A percentile compares a stretch with the other conserved stretches of the same genome.
Evolutionary conservation across 2,888 invertebrate genomes (phyloP).

Genomic region (Nebria brevicollis): DNA sequence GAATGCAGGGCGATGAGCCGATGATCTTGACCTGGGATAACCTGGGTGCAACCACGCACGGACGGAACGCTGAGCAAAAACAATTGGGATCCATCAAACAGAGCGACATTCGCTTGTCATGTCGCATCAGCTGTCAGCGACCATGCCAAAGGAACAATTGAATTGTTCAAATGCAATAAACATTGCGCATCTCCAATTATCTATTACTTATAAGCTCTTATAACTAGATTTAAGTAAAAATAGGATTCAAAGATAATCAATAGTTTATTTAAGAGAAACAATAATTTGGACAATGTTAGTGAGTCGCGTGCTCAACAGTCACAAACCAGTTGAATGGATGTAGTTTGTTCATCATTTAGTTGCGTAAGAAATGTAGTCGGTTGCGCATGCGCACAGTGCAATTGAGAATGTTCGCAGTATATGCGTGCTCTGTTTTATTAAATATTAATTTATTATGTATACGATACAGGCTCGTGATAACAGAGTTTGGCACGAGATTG

Average conservation of each 20-base stretch:
- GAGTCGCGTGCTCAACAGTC: conserved; percentile 5
- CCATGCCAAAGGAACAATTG: conserved; percentile 36
- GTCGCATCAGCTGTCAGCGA: conserved; percentile 39
- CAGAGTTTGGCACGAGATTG: conserved; percentile 37
- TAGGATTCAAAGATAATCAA: no score
- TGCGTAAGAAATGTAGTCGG: background rate
- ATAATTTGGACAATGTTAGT: background rate
- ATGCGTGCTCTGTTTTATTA: conserved; percentile 35
- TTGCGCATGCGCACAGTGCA: background rate
- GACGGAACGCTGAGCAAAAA: conserved; percentile 47
- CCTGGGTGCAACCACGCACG: conserved; percentile 47
- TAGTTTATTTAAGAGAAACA: no score
- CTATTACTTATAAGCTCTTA: no score
- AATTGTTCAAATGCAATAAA: conserved; percentile 17
- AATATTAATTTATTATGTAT: conserved; percentile 46
- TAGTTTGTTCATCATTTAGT: background rate
- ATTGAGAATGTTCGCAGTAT: background rate
- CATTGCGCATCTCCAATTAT: no score
- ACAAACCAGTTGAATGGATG: conserved; percentile 1
- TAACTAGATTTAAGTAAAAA: no score
- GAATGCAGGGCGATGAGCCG: conserved; percentile 13
- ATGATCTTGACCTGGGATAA: conserved; percentile 47
- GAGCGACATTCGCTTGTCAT: conserved; percentile 47
- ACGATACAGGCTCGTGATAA: conserved; percentile 41
- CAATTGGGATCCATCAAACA: conserved; percentile 46